phyloP scores from a whole-genome alignment of 1,140 invertebrate species.

The Latrodectus geometricus region DNA sequence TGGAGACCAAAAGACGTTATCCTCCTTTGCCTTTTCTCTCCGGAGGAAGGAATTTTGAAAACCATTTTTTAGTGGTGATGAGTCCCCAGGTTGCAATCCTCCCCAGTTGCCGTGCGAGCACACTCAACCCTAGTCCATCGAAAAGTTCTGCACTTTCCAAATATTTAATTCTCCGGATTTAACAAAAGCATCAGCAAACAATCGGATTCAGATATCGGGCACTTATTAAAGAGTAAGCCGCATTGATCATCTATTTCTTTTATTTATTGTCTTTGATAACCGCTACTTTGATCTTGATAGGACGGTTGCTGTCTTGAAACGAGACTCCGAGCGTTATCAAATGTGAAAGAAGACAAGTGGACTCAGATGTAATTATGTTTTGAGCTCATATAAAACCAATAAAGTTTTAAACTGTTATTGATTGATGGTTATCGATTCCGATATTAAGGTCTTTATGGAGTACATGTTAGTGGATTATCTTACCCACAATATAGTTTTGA shows the following conservation, averaged over 20 bases:
- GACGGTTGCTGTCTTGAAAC: neutral
- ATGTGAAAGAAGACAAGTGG: neutral
- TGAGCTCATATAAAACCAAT: no score
- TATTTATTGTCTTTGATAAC: neutral
- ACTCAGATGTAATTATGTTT: neutral
- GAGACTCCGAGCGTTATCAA: neutral
- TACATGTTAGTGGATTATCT: no score
- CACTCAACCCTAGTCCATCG: neutral
- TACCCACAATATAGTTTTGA: no score
- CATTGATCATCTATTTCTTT: no score
- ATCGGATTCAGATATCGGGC: no score
- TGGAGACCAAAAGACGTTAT: slow-evolving; percentile 5
- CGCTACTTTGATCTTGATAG: neutral
- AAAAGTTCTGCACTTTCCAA: neutral
- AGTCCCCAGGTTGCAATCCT: neutral
- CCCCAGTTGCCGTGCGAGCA: neutral
- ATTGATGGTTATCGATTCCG: no score
- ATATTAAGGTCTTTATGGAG: no score
- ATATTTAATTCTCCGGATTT: no score
- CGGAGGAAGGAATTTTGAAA: slow-evolving; percentile 1
- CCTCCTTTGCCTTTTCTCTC: slow-evolving; percentile 2
- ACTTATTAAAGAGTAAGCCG: no score
- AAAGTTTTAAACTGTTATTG: no score
- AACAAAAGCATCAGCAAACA: no score
- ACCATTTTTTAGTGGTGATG: neutral